Base-by-base conservation (phyloP, 2,888 invertebrate species). In the Dermolepida albohirtum region DNA sequence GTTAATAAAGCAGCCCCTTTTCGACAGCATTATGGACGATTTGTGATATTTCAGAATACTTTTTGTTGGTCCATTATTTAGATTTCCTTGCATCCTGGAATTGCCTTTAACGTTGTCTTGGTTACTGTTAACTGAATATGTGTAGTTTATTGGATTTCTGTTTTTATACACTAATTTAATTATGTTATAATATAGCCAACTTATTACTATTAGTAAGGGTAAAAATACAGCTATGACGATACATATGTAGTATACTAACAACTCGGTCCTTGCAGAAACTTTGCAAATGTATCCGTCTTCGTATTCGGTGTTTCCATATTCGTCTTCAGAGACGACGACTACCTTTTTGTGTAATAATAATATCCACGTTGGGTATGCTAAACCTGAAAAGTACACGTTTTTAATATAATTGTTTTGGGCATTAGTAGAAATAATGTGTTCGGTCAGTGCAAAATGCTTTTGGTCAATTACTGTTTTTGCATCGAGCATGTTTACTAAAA, bases 151-250 rank as follows among this genome's bases (percentile, higher is more conserved):
- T 0, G 82, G 82, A 72, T 81, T 82, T 12, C 87, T 78, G 64
- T 85, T 84, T 10, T 75, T 78, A 86, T 86, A 87, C 62, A 87
- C 78, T 67, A 86, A 79, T n/a, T 77, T 78, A 1, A 87, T 87
- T 44, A 87, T 85, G 43, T 84, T 82, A 50, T 81, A 80, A 72
- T 87, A 87, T 17, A 87, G 79, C 82, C 85, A 86, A 39, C 86
- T 70, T 72, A 87, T 87, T 11, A 84, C 81, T 14, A 82, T 68
- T 54, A 86, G 75, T 22, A 86, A 79, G 22, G 87, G 86, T 51
- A 84, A 44, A 62, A 87, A 87, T 47, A 87, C 82, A 27, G 86
- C 64, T 2, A 76, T 59, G 1, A 76, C 75, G 51, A 81, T 75
- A 11, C 74, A 69, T 6, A 79, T 72, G 67, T 79, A 80, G 65